Conservation (phyloP, 2,797 vertebrate genomes). For the Ptychobarbus kaznakovi region DNA sequence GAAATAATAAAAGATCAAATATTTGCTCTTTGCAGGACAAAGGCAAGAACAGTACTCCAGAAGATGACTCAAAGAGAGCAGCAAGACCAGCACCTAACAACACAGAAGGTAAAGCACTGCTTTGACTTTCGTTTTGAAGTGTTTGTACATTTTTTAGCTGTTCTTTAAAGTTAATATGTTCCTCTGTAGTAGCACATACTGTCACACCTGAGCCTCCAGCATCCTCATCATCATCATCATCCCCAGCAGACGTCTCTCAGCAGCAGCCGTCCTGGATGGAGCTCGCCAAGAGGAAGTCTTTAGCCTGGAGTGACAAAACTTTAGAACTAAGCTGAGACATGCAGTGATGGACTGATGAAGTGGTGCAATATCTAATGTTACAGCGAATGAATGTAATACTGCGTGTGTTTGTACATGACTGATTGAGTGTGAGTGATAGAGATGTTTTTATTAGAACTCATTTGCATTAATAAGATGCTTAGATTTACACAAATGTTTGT, state of each 20-base stretch:
- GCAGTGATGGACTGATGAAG: constrained; percentile 13
- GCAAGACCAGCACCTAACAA: not conserved
- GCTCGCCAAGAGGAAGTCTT: constrained; percentile 88
- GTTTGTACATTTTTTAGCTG: not conserved
- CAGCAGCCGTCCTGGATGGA: constrained; percentile 83
- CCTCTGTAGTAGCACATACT: constrained; percentile 17
- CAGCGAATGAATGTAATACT: not conserved
- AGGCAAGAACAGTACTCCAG: not conserved
- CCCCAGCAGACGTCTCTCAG: constrained; percentile 15
- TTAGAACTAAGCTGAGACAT: constrained; percentile 57
- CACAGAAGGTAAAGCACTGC: constrained; percentile 19
- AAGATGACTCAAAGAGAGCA: constrained; percentile 11
- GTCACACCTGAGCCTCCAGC: constrained; percentile 55
- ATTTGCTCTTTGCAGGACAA: constrained; percentile 20
- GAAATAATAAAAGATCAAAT: not conserved
- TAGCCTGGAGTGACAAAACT: constrained; percentile 87
- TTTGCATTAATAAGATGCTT: not conserved
- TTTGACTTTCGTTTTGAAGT: not conserved
- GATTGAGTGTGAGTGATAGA: not conserved
- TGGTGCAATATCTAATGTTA: constrained; percentile 19
- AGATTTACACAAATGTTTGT: not conserved
- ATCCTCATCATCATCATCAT: constrained; percentile 15
- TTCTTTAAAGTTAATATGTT: not conserved
- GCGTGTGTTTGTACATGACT: not conserved
- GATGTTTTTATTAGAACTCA: not conserved